Base-by-base conservation (phyloP, 2,888 invertebrate species). In the Deilephila porcellus region DNA sequence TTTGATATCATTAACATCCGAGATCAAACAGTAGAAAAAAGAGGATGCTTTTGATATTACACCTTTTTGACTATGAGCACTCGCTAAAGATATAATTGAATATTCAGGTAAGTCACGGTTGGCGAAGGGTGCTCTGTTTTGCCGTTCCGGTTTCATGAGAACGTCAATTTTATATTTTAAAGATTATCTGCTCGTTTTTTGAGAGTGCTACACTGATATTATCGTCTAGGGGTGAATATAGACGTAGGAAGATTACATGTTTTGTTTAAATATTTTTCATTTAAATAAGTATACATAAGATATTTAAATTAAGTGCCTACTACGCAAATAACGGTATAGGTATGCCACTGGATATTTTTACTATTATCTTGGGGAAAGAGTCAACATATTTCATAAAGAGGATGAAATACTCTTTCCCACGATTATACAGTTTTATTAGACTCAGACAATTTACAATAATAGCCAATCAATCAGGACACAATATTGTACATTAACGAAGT, bases 21-120 rank as follows among this genome's bases (percentile, higher is more conserved):
- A 91, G 90, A 90, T 90, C 91, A 91, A 91, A 91, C 89, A 87
- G 83, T 80, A 77, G 85, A 87, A 85, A 86, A 86, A 88, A 87
- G 83, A 76, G 75, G 75, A 78, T 76, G 76, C 82, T 80, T 81
- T 80, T 76, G 78, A 81, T 78, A 76, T 75, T 73, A 79, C 76
- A 80, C 80, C 79, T 79, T 81, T 78, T 82, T 81, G 76, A 81
- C 79, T 81, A 73, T 62, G 25, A 73, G 53, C 53, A 73, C 62
- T 71, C 71, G 34, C 20, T 62, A 56, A 71, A 63, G 52, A 25
- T 59, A 60, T 60, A 37, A 25, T 60, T 32, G 20, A 59, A 37
- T 63, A 45, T 56, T 70, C 52, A 71, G 72, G 37, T 64, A 56
- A 29, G 53, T 72, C 34, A 70, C 63, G 19, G 45, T 56, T 52